A percentile compares a stretch with the other conserved stretches of the same genome.
Conservation (phyloP, 2,888 invertebrate genomes). For the Drosophila nigritarsus region DNA sequence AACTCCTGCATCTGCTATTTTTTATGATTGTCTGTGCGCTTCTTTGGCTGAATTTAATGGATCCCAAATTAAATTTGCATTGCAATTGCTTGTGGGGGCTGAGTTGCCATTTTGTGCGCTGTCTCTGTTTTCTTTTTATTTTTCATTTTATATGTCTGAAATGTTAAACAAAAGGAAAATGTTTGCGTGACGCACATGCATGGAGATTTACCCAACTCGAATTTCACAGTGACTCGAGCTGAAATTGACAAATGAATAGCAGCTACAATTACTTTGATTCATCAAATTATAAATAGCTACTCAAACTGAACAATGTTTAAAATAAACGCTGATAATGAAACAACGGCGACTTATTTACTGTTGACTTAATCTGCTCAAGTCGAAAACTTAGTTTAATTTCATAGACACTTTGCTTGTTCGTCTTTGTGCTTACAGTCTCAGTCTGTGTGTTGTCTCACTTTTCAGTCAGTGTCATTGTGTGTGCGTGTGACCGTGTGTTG, state of each 20-base stretch:
- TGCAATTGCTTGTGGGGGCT: constrained; percentile 54
- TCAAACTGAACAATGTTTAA: neutral
- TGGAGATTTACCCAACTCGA: constrained; percentile 14
- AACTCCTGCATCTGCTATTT: neutral
- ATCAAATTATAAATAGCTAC: neutral
- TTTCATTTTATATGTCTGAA: constrained; percentile 12
- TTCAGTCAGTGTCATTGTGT: constrained; percentile 16
- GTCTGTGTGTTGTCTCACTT: neutral
- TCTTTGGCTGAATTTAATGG: constrained; percentile 55
- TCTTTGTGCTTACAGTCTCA: neutral
- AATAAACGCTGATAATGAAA: neutral
- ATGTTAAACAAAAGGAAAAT: constrained; percentile 38
- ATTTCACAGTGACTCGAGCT: constrained; percentile 29
- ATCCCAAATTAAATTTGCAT: constrained; percentile 74
- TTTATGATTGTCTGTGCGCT: constrained; percentile 51
- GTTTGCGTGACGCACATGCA: constrained; percentile 26
- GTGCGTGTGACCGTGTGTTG: neutral
- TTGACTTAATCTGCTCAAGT: neutral
- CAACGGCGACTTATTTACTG: neutral
- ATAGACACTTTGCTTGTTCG: neutral
- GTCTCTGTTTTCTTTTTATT: constrained; percentile 3
- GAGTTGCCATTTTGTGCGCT: constrained; percentile 35
- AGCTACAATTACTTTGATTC: neutral
- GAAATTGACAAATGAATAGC: constrained; percentile 1
- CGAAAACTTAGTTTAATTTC: neutral